A percentile compares a stretch with the other conserved stretches of the same genome.
Conservation (phyloP, 2,888 invertebrate species). For the Pheosia gnoma region DNA sequence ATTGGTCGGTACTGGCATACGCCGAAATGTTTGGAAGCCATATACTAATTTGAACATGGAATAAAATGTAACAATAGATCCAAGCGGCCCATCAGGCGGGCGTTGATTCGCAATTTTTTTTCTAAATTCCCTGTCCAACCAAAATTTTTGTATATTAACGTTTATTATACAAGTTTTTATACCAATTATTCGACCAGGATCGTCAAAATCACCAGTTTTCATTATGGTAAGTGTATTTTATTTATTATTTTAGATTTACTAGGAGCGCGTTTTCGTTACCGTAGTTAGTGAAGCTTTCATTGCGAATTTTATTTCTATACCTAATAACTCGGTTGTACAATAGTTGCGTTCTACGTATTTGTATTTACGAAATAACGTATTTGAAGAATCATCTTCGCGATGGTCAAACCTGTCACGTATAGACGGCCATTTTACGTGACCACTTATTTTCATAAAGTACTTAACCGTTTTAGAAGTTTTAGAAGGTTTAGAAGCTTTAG, state of each 20-base stretch:
- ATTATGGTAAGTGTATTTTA: constrained; percentile 71
- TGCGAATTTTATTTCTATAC: too few relatives aligned
- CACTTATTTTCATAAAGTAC: not conserved
- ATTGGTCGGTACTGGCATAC: constrained; percentile 30
- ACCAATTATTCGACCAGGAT: constrained; percentile 54
- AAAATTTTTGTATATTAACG: constrained; percentile 68
- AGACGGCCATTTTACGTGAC: not conserved
- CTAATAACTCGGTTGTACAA: too few relatives aligned
- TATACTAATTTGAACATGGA: constrained; percentile 58
- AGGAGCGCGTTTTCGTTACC: not conserved
- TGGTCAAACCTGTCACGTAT: not conserved
- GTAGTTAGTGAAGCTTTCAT: too few relatives aligned
- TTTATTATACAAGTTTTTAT: constrained; percentile 58
- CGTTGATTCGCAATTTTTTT: constrained; percentile 72
- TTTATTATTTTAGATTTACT: constrained; percentile 6
- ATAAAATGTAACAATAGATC: constrained; percentile 64
- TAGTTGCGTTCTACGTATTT: too few relatives aligned
- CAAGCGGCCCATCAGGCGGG: constrained; percentile 65
- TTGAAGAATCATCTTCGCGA: too few relatives aligned
- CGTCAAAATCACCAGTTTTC: constrained; percentile 68
- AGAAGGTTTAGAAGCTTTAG: too few relatives aligned
- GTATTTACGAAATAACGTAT: too few relatives aligned
- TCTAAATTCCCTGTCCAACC: constrained; percentile 70
- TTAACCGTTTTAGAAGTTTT: not conserved
- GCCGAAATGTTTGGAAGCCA: constrained; percentile 23